phyloP scores from a whole-genome alignment of 1,140 invertebrate genomes.

The Rhagoletis pomonella region DNA sequence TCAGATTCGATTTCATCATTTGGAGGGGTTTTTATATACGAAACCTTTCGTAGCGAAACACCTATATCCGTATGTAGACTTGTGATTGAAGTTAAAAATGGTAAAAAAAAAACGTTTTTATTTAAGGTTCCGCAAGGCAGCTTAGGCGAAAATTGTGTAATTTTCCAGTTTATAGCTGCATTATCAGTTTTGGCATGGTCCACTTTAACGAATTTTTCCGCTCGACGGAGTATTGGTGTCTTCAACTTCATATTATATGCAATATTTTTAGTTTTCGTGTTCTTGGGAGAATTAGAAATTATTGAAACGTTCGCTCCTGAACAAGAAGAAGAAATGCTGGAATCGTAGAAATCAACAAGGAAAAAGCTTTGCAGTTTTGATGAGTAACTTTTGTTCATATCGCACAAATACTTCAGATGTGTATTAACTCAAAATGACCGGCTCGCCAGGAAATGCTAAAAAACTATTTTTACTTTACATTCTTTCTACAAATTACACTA shows the following conservation, averaged over 20 bases:
- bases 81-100: neutral
- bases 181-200: constrained; percentile 47
- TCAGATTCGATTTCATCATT: constrained; percentile 45
- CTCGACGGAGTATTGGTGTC: constrained; percentile 52
- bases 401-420: too few species aligned
- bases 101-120: neutral
- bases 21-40: constrained; percentile 47
- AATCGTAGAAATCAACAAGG: too few species aligned
- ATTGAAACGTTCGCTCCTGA: constrained; percentile 56
- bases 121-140: constrained; percentile 52
- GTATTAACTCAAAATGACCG: too few species aligned
- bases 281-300: constrained; percentile 54
- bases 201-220: constrained; percentile 54
- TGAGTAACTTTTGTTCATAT: too few species aligned
- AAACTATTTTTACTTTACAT: too few species aligned
- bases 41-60: constrained; percentile 21
- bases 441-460: too few species aligned
- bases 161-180: constrained; percentile 54
- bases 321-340: constrained; percentile 3
- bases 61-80: constrained; percentile 25
- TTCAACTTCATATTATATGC: constrained; percentile 56
- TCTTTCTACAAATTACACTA: too few species aligned
- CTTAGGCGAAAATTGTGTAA: constrained; percentile 56
- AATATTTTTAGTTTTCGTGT: constrained; percentile 49
- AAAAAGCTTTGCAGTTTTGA: too few species aligned